phyloP scores from a whole-genome alignment of 2,888 invertebrate genomes.

The Lissonota sp. region DNA sequence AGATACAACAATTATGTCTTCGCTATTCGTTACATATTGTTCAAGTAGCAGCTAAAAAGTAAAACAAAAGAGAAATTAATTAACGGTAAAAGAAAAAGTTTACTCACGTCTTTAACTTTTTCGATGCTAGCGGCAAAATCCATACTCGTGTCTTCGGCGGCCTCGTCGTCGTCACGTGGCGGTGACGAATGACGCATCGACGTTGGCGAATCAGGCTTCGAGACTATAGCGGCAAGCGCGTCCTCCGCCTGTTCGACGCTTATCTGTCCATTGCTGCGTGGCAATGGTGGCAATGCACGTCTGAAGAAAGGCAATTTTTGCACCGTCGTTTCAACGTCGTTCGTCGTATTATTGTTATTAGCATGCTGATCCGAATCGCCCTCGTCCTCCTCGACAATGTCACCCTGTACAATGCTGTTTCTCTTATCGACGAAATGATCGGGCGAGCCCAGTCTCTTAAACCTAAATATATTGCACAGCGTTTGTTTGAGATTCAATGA shows the following conservation, averaged over 20 bases:
- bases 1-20: no score
- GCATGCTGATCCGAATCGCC: conserved; percentile 70
- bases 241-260: conserved; percentile 82
- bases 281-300: conserved; percentile 89
- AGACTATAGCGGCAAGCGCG: conserved; percentile 76
- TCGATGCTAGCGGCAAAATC: conserved; percentile 97
- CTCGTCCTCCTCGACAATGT: conserved; percentile 81
- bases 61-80: neutral
- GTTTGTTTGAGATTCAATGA: conserved; percentile 92
- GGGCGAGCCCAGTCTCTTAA: conserved; percentile 86
- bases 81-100: conserved; percentile 11
- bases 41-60: neutral
- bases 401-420: conserved; percentile 80
- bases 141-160: conserved; percentile 86
- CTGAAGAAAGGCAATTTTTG: conserved; percentile 86
- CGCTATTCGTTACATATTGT: neutral
- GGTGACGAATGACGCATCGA: conserved; percentile 76
- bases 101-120: conserved; percentile 96
- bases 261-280: conserved; percentile 84
- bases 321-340: conserved; percentile 79
- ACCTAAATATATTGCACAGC: conserved; percentile 93
- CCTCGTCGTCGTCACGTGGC: conserved; percentile 84
- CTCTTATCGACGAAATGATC: conserved; percentile 83
- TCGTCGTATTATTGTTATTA: conserved; percentile 72
- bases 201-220: conserved; percentile 78